Conservation (phyloP, 2,113 vertebrate genomes). For the Oncorhynchus mykiss region DNA sequence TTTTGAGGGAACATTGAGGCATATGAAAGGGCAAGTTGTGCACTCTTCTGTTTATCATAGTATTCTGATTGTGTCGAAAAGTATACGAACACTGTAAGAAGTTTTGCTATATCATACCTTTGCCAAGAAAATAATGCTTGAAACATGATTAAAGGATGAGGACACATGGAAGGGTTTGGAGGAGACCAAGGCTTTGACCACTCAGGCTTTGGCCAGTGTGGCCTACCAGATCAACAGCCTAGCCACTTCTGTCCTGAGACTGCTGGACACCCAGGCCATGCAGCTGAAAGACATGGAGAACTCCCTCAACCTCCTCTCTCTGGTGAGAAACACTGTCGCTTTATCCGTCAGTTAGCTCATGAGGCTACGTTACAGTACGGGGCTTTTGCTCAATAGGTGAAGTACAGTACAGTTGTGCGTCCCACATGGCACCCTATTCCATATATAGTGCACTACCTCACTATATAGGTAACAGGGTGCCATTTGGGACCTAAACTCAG, state of each 20-base stretch:
- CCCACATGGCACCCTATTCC: too few relatives aligned
- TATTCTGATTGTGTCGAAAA: too few relatives aligned
- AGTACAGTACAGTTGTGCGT: too few relatives aligned
- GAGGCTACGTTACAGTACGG: too few relatives aligned
- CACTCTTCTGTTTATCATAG: too few relatives aligned
- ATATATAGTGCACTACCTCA: too few relatives aligned
- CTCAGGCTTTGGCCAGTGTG: slow-evolving; percentile 88
- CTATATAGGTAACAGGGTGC: too few relatives aligned
- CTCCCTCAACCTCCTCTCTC: slow-evolving; percentile 72
- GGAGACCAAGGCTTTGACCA: slow-evolving; percentile 83
- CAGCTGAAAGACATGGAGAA: slow-evolving; percentile 80
- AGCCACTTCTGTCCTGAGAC: slow-evolving; percentile 74
- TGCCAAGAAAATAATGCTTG: neutral
- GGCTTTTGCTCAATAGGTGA: too few relatives aligned
- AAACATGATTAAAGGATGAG: slow-evolving; percentile 71
- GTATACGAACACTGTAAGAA: too few relatives aligned
- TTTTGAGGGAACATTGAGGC: too few relatives aligned
- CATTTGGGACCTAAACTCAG: neutral
- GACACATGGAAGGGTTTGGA: slow-evolving; percentile 79
- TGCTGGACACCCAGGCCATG: slow-evolving; percentile 81
- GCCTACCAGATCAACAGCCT: slow-evolving; percentile 86
- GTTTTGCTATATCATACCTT: neutral
- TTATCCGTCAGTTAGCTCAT: too few relatives aligned
- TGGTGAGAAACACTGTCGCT: slow-evolving; percentile 64
- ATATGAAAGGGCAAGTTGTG: too few relatives aligned